phyloP scores from a whole-genome alignment of 1,140 invertebrate genomes.

The Scaptodrosophila lebanonensis region DNA sequence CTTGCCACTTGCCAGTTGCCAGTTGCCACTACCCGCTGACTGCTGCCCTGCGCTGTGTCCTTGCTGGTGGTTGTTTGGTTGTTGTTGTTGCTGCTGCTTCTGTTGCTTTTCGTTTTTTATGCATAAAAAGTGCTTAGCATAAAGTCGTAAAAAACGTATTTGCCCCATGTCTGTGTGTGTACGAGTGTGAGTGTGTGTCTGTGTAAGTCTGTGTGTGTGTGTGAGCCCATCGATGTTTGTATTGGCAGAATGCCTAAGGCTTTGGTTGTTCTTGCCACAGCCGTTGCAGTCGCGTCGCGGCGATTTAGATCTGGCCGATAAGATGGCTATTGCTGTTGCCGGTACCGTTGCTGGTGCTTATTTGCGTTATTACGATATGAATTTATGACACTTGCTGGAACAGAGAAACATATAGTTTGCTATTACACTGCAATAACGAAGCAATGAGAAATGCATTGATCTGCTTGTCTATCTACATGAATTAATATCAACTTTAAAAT shows the following conservation, averaged over 20 bases:
- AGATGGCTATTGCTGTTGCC: conserved; percentile 14
- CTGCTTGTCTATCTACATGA: no score
- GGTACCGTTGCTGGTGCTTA: conserved; percentile 52
- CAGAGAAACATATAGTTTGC: no score
- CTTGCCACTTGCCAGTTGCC: no score
- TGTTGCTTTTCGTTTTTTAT: conserved; percentile 48
- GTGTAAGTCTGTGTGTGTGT: no score
- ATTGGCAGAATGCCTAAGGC: conserved; percentile 61
- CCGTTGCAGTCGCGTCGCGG: neutral
- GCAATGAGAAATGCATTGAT: no score
- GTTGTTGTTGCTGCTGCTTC: conserved; percentile 2
- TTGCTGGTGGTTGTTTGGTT: conserved; percentile 51
- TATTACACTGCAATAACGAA: no score
- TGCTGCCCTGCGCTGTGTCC: conserved; percentile 12
- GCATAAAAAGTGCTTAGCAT: conserved; percentile 75
- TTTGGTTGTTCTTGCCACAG: conserved; percentile 5
- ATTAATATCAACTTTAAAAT: no score
- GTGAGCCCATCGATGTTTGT: conserved; percentile 47
- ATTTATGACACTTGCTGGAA: conserved; percentile 75
- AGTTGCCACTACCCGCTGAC: no score
- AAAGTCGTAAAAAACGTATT: conserved; percentile 75
- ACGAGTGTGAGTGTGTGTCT: no score
- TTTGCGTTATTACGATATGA: conserved; percentile 75
- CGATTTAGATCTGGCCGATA: neutral
- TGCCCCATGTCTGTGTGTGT: no score